Percentiles rank a stretch among this genome's conserved stretches.
Evolutionary conservation across 2,113 vertebrate species (phyloP).

Genomic region (Oxyura jamaicensis): DNA sequence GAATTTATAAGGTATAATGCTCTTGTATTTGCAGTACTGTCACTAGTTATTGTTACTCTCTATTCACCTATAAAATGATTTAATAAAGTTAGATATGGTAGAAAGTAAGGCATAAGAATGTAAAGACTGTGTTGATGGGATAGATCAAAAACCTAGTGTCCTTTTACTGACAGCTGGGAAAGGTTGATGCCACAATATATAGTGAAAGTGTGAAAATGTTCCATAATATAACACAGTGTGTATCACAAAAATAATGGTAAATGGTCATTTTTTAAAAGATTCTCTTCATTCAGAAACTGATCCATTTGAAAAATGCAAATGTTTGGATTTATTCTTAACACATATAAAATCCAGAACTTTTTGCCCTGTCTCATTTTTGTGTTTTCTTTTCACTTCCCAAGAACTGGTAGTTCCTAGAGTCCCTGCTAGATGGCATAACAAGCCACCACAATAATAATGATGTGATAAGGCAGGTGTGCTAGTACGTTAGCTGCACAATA

Average conservation of each 20-base stretch:
- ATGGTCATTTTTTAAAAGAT: neutral
- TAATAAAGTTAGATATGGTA: neutral
- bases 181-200: neutral
- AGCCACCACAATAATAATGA: constrained; percentile 53
- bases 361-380: neutral
- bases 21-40: neutral
- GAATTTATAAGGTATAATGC: neutral
- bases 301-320: neutral
- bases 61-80: neutral
- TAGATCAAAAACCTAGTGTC: neutral
- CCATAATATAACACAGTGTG: neutral
- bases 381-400: neutral
- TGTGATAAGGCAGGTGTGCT: neutral
- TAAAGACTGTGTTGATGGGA: neutral
- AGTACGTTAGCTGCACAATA: neutral
- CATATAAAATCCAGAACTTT: neutral
- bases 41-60: neutral
- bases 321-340: neutral
- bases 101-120: neutral
- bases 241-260: neutral
- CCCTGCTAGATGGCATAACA: constrained; percentile 74
- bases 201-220: neutral
- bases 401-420: constrained; percentile 49
- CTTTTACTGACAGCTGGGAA: neutral
- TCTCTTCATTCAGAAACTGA: neutral